These are phyloP conservation scores for Erethizon dorsatum DNA, from an alignment of 2,797 vertebrate genomes.

Conservation along the genomic window DNA sequence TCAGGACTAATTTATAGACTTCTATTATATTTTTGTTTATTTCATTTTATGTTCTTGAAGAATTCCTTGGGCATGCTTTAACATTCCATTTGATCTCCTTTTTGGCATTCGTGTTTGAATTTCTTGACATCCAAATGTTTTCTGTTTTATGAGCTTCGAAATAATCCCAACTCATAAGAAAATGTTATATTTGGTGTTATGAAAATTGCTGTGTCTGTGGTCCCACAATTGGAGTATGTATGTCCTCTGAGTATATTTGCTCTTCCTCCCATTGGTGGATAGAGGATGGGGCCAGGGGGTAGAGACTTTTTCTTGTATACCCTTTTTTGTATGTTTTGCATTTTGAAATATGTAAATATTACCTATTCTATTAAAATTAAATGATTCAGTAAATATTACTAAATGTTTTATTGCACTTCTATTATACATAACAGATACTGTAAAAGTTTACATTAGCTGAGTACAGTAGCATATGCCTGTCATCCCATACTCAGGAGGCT, in stretches of 20 bases:
- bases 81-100: conserved; percentile 65
- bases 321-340: conserved; percentile 56
- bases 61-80: conserved; percentile 64
- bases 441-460: conserved; percentile 8
- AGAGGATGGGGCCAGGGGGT: background rate
- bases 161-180: conserved; percentile 72
- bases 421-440: background rate
- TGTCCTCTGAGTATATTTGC: conserved; percentile 34
- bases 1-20: conserved; percentile 56
- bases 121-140: conserved; percentile 75
- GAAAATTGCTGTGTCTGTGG: conserved; percentile 63
- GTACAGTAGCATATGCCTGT: background rate
- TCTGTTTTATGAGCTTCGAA: conserved; percentile 78
- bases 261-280: background rate
- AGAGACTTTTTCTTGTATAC: conserved; percentile 36
- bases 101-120: conserved; percentile 72
- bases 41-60: conserved; percentile 67
- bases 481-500: background rate
- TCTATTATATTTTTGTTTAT: conserved; percentile 60
- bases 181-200: conserved; percentile 75
- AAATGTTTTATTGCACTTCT: conserved; percentile 61
- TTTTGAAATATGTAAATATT: conserved; percentile 63
- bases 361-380: conserved; percentile 67
- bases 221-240: conserved; percentile 23
- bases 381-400: conserved; percentile 41